Percentiles rank a stretch among this genome's conserved stretches.
Conservation (phyloP, 2,888 invertebrate genomes). For the Piscicola geometra region DNA sequence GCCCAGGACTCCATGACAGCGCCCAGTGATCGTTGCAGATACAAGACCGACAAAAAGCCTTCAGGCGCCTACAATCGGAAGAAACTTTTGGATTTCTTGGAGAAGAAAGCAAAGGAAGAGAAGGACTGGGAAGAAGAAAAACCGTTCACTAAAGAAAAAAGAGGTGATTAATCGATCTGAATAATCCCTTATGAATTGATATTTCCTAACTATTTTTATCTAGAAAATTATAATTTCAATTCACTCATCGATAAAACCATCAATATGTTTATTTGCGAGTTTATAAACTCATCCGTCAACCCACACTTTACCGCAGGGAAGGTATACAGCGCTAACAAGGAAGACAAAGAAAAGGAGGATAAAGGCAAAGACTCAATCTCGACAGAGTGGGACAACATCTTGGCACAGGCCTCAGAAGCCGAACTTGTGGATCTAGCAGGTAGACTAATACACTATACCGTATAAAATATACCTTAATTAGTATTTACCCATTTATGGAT, state of each 20-base stretch:
- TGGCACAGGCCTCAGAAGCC: constrained; percentile 60
- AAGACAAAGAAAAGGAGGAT: constrained; percentile 50
- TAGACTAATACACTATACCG: too few species aligned
- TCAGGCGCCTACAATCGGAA: constrained; percentile 94
- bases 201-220: background rate
- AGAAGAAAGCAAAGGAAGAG: constrained; percentile 94
- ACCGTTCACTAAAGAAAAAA: constrained; percentile 76
- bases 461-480: too few species aligned
- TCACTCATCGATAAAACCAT: too few species aligned
- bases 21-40: constrained; percentile 87
- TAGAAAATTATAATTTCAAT: too few species aligned
- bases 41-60: constrained; percentile 88
- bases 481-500: background rate
- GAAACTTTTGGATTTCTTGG: constrained; percentile 58
- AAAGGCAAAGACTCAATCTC: constrained; percentile 46
- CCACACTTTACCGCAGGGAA: too few species aligned
- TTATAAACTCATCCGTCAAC: too few species aligned
- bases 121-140: constrained; percentile 93
- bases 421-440: constrained; percentile 94
- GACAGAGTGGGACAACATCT: constrained; percentile 55
- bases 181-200: background rate
- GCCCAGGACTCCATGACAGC: constrained; percentile 89
- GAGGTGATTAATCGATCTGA: constrained; percentile 62
- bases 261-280: background rate
- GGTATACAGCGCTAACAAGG: constrained; percentile 56